Evolutionary conservation across 2,113 vertebrate species (phyloP), one percentile per base, ranked within the genome.

Genomic region (Aramus guarauna): DNA sequence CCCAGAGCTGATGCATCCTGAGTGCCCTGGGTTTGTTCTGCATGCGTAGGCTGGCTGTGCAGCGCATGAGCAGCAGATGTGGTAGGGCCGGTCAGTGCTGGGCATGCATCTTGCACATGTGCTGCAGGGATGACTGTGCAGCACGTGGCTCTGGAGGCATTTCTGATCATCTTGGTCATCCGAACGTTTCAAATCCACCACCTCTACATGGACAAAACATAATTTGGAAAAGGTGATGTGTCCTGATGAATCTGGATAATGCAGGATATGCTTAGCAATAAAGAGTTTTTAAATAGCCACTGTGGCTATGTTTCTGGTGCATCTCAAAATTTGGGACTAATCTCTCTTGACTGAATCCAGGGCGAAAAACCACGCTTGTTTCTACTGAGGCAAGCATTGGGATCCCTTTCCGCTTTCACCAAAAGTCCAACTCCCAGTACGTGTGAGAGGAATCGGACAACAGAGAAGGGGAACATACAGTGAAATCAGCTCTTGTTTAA

Each of bases 41-140:
- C 64, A 15, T 1, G 37, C 7, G 0, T 20, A 16, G 48, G 66
- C 55, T 5, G 9, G 6, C 64, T 55, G 64, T 8, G 47, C 62
- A 53, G 66, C 71, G 34, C 1, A 0, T 79, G 90, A 73, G 45
- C 39, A 41, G 68, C 91, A 90, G 94, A 74, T 90, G 77, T 30
- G 7, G 34, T 8, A 9, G 5, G 36, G 18, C 37, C 77, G 78
- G 93, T 23, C 82, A 88, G 69, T 12, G 26, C 63, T 24, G 69
- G 87, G 15, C 6, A 11, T 6, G 37, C 34, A 1, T 18, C 1
- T 0, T 21, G 36, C 27, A 18, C 4, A 0, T 17, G 30, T 41
- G 68, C 41, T 37, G 23, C 2, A 41, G 37, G 50, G 15, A 30
- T 39, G 18, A 5, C 41, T 12, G 9, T 37, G 79, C 32, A 8